These are phyloP conservation scores for Belgica antarctica DNA, from an alignment of 2,888 invertebrate species.

Conservation along the genomic window DNA sequence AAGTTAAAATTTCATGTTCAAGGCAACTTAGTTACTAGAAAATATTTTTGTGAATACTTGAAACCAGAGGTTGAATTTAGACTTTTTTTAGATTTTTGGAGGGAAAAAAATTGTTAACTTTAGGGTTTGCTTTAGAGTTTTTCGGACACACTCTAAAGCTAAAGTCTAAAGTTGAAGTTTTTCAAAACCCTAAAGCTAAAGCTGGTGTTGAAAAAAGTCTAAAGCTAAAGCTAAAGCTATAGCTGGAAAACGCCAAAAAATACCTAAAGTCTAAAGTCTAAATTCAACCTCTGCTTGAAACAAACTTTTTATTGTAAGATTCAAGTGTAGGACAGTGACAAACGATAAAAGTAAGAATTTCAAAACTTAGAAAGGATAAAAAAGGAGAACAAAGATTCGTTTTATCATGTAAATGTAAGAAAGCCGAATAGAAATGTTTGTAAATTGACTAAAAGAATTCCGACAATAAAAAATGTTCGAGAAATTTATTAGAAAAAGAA, in stretches of 20 bases:
- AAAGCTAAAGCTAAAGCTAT: too few relatives aligned
- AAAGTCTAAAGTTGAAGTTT: too few relatives aligned
- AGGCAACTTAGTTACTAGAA: not conserved
- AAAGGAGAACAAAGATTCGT: not conserved
- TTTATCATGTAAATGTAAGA: constrained; percentile 13
- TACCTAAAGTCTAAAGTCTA: too few relatives aligned
- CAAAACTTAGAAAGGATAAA: not conserved
- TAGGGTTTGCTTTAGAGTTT: not conserved
- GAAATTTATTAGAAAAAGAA: not conserved
- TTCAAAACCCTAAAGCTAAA: too few relatives aligned
- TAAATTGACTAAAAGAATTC: not conserved
- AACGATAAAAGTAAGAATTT: not conserved
- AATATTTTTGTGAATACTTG: too few relatives aligned
- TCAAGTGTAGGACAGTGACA: not conserved
- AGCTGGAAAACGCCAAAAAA: too few relatives aligned
- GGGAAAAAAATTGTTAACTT: too few relatives aligned
- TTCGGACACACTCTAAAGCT: not conserved
- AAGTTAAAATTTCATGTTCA: not conserved
- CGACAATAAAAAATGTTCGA: constrained; percentile 5
- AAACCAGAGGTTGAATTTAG: not conserved
- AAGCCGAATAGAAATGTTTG: not conserved
- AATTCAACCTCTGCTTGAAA: too few relatives aligned
- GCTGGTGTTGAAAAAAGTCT: too few relatives aligned
- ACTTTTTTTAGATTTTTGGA: too few relatives aligned
- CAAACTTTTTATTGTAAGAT: too few relatives aligned